Evolutionary conservation across 92 coral and sea anemone genomes (phyloP).

Genomic region (Palythoa caribaeorum): DNA sequence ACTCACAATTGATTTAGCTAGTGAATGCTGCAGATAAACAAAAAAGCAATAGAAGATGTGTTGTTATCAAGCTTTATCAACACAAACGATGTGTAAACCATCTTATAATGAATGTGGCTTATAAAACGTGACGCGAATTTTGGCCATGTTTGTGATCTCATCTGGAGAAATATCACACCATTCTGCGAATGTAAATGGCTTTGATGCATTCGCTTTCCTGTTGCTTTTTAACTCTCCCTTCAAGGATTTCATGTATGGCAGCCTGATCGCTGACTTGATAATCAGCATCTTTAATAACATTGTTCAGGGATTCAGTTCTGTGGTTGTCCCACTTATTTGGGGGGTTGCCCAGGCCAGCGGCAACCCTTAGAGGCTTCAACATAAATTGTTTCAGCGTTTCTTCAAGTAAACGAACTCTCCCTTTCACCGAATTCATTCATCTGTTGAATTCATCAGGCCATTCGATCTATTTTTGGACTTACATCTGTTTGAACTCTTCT

Average conservation of each 20-base stretch:
- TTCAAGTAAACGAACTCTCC: neutral
- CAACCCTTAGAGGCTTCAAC: neutral
- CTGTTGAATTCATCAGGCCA: slow-evolving; percentile 25
- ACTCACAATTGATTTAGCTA: no score
- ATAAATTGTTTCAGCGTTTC: neutral
- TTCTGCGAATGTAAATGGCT: slow-evolving; percentile 48
- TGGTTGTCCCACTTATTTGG: slow-evolving; percentile 42
- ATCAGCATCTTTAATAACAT: slow-evolving; percentile 10
- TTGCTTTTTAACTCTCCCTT: neutral
- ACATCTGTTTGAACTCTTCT: neutral
- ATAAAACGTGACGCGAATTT: no score
- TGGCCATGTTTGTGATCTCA: no score
- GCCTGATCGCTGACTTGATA: slow-evolving; percentile 39
- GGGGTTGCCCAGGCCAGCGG: slow-evolving; percentile 37
- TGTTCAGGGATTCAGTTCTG: slow-evolving; percentile 12
- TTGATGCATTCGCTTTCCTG: slow-evolving; percentile 30
- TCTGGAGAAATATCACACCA: no score
- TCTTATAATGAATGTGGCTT: no score
- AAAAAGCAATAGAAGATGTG: no score
- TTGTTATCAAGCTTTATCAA: no score
- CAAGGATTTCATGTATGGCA: neutral
- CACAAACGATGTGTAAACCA: no score
- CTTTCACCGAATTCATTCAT: neutral
- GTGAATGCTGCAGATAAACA: no score
- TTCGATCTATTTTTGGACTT: neutral